Evolutionary conservation across 2,888 invertebrate species (phyloP).

Genomic region (Copidosoma aretas): DNA sequence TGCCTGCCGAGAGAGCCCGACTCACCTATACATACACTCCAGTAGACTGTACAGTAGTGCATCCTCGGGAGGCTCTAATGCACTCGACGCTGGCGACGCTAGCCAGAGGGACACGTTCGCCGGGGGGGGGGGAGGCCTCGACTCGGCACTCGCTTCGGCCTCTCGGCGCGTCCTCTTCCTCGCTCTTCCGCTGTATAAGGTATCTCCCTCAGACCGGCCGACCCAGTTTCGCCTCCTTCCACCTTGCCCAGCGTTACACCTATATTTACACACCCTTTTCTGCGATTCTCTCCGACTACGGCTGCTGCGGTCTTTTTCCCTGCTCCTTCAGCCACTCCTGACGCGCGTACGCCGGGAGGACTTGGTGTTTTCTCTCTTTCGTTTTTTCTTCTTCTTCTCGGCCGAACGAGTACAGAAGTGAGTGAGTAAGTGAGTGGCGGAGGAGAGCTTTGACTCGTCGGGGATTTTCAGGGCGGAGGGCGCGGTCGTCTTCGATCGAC

Average conservation of each 20-base stretch:
- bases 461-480: not conserved
- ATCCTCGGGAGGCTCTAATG: constrained; percentile 31
- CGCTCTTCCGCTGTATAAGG: too few species aligned
- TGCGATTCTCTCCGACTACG: constrained; percentile 9
- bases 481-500: not conserved
- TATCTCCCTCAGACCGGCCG: constrained; percentile 13
- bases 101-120: constrained; percentile 3
- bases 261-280: constrained; percentile 15
- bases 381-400: not conserved
- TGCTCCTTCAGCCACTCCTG: not conserved
- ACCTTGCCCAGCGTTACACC: not conserved
- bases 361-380: too few species aligned
- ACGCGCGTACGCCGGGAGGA: too few species aligned
- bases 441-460: not conserved
- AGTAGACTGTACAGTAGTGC: too few species aligned
- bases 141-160: constrained; percentile 20
- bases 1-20: not conserved
- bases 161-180: not conserved
- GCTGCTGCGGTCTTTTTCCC: not conserved
- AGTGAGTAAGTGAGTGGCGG: too few species aligned
- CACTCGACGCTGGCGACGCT: constrained; percentile 12
- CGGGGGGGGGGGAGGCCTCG: constrained; percentile 18
- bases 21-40: not conserved
- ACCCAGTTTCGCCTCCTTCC: constrained; percentile 23
- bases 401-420: too few species aligned